Evolutionary conservation across 2,888 invertebrate species (phyloP).

Genomic region (Sminthurinus aureus): DNA sequence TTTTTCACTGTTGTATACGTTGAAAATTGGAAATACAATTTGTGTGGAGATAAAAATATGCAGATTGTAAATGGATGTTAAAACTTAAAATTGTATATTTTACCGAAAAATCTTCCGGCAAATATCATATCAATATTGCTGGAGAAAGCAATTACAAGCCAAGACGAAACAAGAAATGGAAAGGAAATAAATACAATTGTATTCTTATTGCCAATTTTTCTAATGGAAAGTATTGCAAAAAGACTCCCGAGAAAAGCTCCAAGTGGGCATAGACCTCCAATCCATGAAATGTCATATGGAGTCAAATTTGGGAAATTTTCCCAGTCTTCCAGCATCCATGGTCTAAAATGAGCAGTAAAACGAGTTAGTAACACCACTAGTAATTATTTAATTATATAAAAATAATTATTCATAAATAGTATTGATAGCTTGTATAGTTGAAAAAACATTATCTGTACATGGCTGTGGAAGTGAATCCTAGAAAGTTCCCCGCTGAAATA

Average conservation of each 20-base stretch:
- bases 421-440: too few species aligned
- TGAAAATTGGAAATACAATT: background rate
- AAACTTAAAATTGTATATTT: background rate
- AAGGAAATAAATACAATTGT: slow-evolving; percentile 49
- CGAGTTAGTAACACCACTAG: too few species aligned
- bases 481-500: slow-evolving; percentile 53
- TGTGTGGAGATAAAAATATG: too few species aligned
- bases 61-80: too few species aligned
- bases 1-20: background rate
- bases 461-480: slow-evolving; percentile 55
- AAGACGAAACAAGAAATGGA: slow-evolving; percentile 45
- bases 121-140: slow-evolving; percentile 43
- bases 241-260: slow-evolving; percentile 54
- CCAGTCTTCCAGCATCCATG: slow-evolving; percentile 51
- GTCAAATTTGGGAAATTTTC: slow-evolving; percentile 39
- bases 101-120: slow-evolving; percentile 53
- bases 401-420: too few species aligned
- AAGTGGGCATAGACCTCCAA: slow-evolving; percentile 51
- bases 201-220: slow-evolving; percentile 45
- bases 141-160: slow-evolving; percentile 48
- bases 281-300: slow-evolving; percentile 55
- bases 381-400: too few species aligned
- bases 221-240: slow-evolving; percentile 45
- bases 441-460: too few species aligned
- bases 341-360: background rate